Conservation (phyloP, 2,797 vertebrate genomes). For the Ispidina lecontei region DNA sequence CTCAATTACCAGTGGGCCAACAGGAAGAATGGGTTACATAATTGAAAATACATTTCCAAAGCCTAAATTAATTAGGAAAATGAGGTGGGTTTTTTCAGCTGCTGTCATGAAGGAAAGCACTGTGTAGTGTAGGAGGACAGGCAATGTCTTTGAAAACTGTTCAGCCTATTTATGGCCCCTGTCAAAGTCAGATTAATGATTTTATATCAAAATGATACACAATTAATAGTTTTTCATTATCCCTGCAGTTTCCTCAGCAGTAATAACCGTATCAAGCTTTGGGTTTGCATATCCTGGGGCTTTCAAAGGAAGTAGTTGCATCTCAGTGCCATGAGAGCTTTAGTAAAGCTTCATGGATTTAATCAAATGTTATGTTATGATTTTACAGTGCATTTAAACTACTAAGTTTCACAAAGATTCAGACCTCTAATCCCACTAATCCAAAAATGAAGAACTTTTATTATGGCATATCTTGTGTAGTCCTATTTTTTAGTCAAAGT, state of each 20-base stretch:
- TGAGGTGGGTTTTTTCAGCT: constrained; percentile 41
- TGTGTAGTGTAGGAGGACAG: constrained; percentile 63
- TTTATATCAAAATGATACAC: constrained; percentile 13
- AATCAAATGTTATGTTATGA: background rate
- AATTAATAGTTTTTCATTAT: constrained; percentile 42
- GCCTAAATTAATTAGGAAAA: constrained; percentile 31
- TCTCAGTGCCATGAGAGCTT: background rate
- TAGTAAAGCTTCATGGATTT: constrained; percentile 31
- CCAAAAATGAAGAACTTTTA: background rate
- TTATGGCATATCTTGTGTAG: background rate
- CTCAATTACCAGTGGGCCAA: background rate
- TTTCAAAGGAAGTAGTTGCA: background rate
- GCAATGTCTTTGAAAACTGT: constrained; percentile 44
- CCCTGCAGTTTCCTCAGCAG: background rate
- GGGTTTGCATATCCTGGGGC: background rate
- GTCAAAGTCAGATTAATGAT: constrained; percentile 44
- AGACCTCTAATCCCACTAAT: constrained; percentile 28
- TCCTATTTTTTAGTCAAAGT: background rate
- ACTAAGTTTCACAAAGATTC: constrained; percentile 19
- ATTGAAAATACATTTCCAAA: constrained; percentile 36
- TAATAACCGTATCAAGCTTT: background rate
- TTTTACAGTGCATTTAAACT: constrained; percentile 29
- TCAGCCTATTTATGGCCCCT: constrained; percentile 53
- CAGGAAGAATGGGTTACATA: background rate
- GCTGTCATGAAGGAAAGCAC: constrained; percentile 38